Evolutionary conservation across 2,888 invertebrate species (phyloP), one percentile per base, ranked within the genome.

Genomic region (Megastigmus dorsalis): DNA sequence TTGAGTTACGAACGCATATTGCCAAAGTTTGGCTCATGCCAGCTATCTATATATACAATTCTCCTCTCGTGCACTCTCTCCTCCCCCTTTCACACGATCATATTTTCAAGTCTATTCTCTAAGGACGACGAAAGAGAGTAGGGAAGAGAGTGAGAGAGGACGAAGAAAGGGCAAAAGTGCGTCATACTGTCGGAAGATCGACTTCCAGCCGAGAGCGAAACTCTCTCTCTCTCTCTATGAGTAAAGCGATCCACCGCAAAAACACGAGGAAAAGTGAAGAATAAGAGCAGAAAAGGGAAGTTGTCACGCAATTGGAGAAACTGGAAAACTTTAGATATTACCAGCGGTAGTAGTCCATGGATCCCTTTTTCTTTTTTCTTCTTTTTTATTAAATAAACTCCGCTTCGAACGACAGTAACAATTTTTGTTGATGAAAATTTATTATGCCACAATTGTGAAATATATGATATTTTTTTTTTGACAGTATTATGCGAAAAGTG

Each of bases 1-100:
- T 74, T 57, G 50, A 68, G 63, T 57, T 57, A 68, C 38, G 68
- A 63, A 57, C 62, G 63, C 57, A 74, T 74, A 65, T 69, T 74
- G 45, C 57, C 59, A 74, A 74, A 74, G 69, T 74, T 74, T 59
- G 20, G 28, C 60, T 20, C 45, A 26, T 20, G 15, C 60, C 28
- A 2, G 60, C 28, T 30, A n/a, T n/a, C 20, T 60, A 43, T 52
- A 60, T 48, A 36, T 15, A 38, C 38, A 30, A 4, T 10, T 26
- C 30, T 45, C 10, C 26, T n/a, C 36, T n/a, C 36, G 3, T 3
- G 3, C 43, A 10, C n/a, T 6, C 26, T n/a, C n/a, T n/a, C 36
- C 1, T 3, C 1, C 43, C 10, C n/a, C 3, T 54, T 54, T 45
- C 26, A 7, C 1, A 6, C 45, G 45, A 55, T 55, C 71, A 57